Percentiles rank a stretch among this genome's conserved stretches.
Evolutionary conservation across 2,797 vertebrate genomes (phyloP).

Genomic region (Podarcis lilfordi): DNA sequence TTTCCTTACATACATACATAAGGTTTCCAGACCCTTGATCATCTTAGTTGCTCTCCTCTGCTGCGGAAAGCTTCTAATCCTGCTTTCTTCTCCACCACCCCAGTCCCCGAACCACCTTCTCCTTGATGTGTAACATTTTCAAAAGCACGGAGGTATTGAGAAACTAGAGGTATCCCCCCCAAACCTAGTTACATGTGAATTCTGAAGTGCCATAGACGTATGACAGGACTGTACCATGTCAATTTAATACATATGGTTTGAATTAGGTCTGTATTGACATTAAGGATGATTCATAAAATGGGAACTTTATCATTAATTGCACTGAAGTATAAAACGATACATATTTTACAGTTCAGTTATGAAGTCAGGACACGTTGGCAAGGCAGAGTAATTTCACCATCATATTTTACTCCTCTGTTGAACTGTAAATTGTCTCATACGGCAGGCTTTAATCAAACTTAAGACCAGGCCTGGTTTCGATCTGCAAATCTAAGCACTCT

Average conservation of each 20-base stretch:
- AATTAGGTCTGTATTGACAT: neutral
- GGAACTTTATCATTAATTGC: constrained; percentile 23
- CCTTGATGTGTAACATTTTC: neutral
- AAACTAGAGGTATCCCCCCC: neutral
- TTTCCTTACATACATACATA: too few relatives aligned
- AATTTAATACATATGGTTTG: neutral
- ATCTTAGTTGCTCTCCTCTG: too few relatives aligned
- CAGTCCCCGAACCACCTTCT: neutral
- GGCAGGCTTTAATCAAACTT: constrained; percentile 17
- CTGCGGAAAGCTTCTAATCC: neutral
- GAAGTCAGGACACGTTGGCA: neutral
- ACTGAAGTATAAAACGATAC: constrained; percentile 38
- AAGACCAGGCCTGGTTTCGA: constrained; percentile 15
- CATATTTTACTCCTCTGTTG: constrained; percentile 20
- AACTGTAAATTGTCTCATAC: constrained; percentile 39
- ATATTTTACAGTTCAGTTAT: neutral
- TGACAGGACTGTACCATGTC: neutral
- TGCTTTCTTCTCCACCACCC: too few relatives aligned
- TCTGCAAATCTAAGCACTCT: neutral
- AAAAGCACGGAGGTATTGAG: too few relatives aligned
- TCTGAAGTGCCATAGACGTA: neutral
- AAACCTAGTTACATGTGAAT: neutral
- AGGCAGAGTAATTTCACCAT: neutral
- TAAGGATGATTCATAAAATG: neutral
- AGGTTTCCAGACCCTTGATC: too few relatives aligned